These are phyloP conservation scores for Halcyon leucocephala DNA, from an alignment of 2,797 vertebrate genomes.

Conservation along the genomic window DNA sequence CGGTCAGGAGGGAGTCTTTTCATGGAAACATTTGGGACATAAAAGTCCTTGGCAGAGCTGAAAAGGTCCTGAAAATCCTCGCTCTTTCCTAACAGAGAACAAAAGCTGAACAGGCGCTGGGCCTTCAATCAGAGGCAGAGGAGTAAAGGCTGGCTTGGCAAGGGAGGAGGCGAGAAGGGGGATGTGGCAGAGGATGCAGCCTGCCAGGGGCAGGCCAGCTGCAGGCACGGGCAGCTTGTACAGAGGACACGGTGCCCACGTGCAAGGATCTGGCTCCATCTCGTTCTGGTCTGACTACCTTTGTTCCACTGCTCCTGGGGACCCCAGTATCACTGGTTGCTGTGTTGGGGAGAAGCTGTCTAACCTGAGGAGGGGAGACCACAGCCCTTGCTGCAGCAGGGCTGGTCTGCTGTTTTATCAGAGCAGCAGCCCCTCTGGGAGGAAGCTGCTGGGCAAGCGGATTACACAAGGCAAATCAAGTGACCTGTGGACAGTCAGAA, in stretches of 20 bases:
- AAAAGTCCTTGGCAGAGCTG: constrained; percentile 57
- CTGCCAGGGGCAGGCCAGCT: constrained; percentile 1
- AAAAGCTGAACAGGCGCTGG: constrained; percentile 2
- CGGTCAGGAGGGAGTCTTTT: constrained; percentile 52
- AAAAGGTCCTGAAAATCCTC: constrained; percentile 34
- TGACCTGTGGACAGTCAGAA: neutral
- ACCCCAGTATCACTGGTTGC: neutral
- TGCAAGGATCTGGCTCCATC: neutral
- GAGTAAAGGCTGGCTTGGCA: constrained; percentile 28
- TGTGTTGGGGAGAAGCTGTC: neutral
- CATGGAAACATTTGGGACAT: constrained; percentile 60
- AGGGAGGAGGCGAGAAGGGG: neutral
- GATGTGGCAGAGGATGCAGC: neutral
- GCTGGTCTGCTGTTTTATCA: neutral
- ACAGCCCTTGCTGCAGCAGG: neutral
- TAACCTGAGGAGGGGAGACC: neutral
- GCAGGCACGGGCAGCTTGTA: neutral
- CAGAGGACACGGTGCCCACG: neutral
- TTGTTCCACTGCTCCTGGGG: neutral
- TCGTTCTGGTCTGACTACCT: neutral
- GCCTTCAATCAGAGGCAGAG: neutral
- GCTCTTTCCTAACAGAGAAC: neutral
- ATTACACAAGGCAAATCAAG: neutral
- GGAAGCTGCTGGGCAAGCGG: neutral
- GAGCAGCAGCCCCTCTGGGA: neutral